Conservation (phyloP, 2,113 vertebrate species). For the Diphyllodes magnificus region DNA sequence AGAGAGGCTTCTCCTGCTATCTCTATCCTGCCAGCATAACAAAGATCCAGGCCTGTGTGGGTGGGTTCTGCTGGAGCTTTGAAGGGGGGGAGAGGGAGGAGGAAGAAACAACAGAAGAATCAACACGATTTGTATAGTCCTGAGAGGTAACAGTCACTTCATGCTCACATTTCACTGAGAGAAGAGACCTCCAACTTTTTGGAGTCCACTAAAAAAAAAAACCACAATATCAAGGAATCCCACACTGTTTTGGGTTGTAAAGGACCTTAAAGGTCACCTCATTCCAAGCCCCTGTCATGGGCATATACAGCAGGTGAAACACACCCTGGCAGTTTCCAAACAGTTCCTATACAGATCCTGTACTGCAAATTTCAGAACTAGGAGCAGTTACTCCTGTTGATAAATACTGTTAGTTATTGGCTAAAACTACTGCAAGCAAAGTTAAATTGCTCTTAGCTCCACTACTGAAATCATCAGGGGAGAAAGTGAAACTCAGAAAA, state of each 20-base stretch:
- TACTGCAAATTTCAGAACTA: background rate
- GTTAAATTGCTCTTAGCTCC: background rate
- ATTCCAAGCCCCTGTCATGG: background rate
- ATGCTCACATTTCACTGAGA: background rate
- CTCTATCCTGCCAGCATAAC: slow-evolving; percentile 77
- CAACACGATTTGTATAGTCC: background rate
- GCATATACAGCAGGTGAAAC: background rate
- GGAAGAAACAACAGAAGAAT: background rate
- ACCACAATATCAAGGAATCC: background rate
- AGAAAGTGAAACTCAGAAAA: background rate
- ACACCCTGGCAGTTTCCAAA: background rate
- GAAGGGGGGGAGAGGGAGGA: background rate
- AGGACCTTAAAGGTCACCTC: background rate
- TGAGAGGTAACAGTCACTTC: background rate
- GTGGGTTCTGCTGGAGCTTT: slow-evolving; percentile 8
- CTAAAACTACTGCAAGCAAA: background rate
- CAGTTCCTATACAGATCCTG: background rate
- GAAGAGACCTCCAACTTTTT: background rate
- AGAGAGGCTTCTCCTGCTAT: slow-evolving; percentile 83
- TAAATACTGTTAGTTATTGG: background rate
- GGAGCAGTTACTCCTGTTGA: background rate
- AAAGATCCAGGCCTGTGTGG: slow-evolving; percentile 53
- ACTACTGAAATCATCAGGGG: background rate
- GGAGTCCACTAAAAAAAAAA: background rate
- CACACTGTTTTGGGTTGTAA: background rate